Evolutionary conservation across 2,888 invertebrate species (phyloP), one percentile per base, ranked within the genome.

Genomic region (Protula sp.): DNA sequence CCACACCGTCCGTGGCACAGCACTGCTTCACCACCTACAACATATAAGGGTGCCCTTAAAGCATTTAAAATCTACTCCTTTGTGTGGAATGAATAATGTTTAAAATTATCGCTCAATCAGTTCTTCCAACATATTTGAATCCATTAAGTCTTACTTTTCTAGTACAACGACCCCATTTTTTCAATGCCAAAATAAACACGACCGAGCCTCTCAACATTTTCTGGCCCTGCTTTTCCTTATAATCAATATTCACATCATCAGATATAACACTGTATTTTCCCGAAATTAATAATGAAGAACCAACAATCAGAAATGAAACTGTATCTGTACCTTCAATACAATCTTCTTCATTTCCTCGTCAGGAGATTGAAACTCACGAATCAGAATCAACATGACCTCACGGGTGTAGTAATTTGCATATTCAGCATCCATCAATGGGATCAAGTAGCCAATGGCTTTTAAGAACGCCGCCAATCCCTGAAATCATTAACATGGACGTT

Each of bases 281-380:
- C n/a, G n/a, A n/a, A n/a, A n/a, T n/a, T n/a, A n/a, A n/a, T n/a
- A n/a, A n/a, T n/a, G n/a, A n/a, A n/a, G n/a, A n/a, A n/a, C n/a
- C n/a, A n/a, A n/a, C n/a, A n/a, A n/a, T n/a, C n/a, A n/a, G n/a
- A n/a, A n/a, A n/a, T n/a, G n/a, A n/a, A n/a, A n/a, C n/a, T n/a
- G n/a, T n/a, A n/a, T n/a, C n/a, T n/a, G n/a, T 5, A 60, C 63
- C 86, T 99, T 99, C 67, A 99, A 85, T 0, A 99, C 99, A 84
- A 99, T 99, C 81, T 99, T 99, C 82, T 99, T 99, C 99, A 99
- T 99, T 86, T 99, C 99, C 82, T 99, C 99, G 81, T 99, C 99
- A 0, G 99, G 99, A 60, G 98, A 98, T 83, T 97, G 97, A 82
- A 99, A 99, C 85, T 99, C 99, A 82, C 99, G 87, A 73, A 99